Evolutionary conservation across 1,140 invertebrate species (phyloP).

Genomic region (Onthophagus taurus): DNA sequence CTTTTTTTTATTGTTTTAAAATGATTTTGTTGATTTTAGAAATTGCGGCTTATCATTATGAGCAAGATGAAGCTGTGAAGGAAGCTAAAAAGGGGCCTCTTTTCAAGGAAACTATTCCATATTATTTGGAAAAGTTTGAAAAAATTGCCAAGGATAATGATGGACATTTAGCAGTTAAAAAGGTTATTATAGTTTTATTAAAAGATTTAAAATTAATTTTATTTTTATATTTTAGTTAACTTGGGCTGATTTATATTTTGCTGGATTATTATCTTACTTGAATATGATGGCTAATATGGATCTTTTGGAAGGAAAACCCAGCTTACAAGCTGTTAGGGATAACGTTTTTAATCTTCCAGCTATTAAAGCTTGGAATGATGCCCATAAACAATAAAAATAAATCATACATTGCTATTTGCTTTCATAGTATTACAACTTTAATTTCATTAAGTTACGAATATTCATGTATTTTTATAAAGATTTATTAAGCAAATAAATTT

Average conservation of each 20-base stretch:
- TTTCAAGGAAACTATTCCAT: constrained; percentile 45
- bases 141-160: constrained; percentile 44
- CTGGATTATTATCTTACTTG: constrained; percentile 49
- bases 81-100: constrained; percentile 31
- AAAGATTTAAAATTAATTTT: constrained; percentile 9
- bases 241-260: constrained; percentile 54
- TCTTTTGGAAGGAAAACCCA: constrained; percentile 46
- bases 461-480: too few species aligned
- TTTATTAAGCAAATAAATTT: too few species aligned
- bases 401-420: too few species aligned
- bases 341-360: constrained; percentile 44
- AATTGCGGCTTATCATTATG: constrained; percentile 2
- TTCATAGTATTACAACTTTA: too few species aligned
- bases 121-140: constrained; percentile 49
- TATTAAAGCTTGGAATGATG: constrained; percentile 54
- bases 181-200: constrained; percentile 6
- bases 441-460: too few species aligned
- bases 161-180: constrained; percentile 41
- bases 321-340: constrained; percentile 43
- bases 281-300: constrained; percentile 45
- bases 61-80: constrained; percentile 6
- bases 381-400: too few species aligned
- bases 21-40: neutral
- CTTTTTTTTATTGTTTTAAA: neutral
- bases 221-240: constrained; percentile 41